Evolutionary conservation across 2,888 invertebrate genomes (phyloP), one percentile per base, ranked within the genome.

Genomic region (Aphelenchoides bicaudatus): DNA sequence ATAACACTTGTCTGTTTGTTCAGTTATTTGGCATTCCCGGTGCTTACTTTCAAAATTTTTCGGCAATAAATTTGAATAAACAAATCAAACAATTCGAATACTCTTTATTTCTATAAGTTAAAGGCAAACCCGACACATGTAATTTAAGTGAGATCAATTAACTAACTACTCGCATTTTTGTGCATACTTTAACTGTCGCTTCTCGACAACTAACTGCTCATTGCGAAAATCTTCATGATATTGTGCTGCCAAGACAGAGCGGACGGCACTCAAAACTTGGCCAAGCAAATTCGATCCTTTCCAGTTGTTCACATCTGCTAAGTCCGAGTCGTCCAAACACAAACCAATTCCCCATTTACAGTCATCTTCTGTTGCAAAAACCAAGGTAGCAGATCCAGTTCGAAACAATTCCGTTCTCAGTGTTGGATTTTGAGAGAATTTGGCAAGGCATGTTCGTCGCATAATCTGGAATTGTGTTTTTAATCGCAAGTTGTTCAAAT

Each of bases 221-320:
- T n/a, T n/a, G n/a, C n/a, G n/a, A 16, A 43, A 43, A n/a, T 43
- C 43, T n/a, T 43, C 43, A 10, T 37, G 38, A 16, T 51, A 30
- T 30, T 51, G 52, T n/a, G 52, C 52, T 6, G 52, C 52, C 30
- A 51, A 29, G 10, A 39, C 19, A 21, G 52, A 23, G 10, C 55
- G 56, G 13, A 52, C 55, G 28, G n/a, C n/a, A n/a, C n/a, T n/a
- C n/a, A n/a, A n/a, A n/a, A n/a, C n/a, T n/a, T n/a, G n/a, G n/a
- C n/a, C n/a, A n/a, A n/a, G n/a, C 1, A 54, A 21, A 28, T 54
- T 54, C 16, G 21, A n/a, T 1, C 55, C 55, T 19, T 25, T 54
- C 55, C 55, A 54, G n/a, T 54, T 57, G 31, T 53, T 56, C 16
- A 19, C 29, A 30, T 54, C 57, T 8, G 57, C 52, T n/a, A 25